Conservation (phyloP, 1,140 invertebrate species). For the Spodoptera frugiperda region DNA sequence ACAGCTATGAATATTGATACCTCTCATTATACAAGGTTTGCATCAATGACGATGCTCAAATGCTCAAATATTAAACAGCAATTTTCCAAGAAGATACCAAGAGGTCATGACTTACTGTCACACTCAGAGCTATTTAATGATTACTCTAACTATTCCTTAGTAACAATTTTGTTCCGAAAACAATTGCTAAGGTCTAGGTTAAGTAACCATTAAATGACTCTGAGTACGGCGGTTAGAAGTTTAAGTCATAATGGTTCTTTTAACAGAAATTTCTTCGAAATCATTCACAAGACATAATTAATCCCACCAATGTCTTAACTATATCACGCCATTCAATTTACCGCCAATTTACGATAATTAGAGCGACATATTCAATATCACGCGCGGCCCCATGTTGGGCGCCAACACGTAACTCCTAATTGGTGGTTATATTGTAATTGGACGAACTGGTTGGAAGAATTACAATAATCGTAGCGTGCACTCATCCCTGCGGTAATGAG, state of each 20-base stretch:
- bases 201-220: too few relatives aligned
- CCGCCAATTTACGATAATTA: conserved; percentile 43
- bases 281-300: neutral
- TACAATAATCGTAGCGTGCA: conserved; percentile 45
- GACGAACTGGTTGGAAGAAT: conserved; percentile 55
- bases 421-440: conserved; percentile 70
- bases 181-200: too few relatives aligned
- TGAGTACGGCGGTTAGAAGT: too few relatives aligned
- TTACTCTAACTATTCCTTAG: too few relatives aligned
- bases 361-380: conserved; percentile 64
- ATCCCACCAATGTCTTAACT: neutral
- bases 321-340: conserved; percentile 1
- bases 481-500: conserved; percentile 39
- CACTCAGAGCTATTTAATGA: too few relatives aligned
- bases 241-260: too few relatives aligned
- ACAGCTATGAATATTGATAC: conserved; percentile 61
- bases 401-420: conserved; percentile 63
- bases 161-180: too few relatives aligned
- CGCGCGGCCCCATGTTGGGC: conserved; percentile 66
- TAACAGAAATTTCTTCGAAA: neutral
- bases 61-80: conserved; percentile 1
- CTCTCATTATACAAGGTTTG: conserved; percentile 49
- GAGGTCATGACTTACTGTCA: too few relatives aligned
- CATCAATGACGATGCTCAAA: conserved; percentile 5
- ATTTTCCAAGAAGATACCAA: neutral